Percentiles rank a stretch among this genome's conserved stretches.
phyloP scores from a whole-genome alignment of 2,113 vertebrate genomes.

The Clupea harengus region DNA sequence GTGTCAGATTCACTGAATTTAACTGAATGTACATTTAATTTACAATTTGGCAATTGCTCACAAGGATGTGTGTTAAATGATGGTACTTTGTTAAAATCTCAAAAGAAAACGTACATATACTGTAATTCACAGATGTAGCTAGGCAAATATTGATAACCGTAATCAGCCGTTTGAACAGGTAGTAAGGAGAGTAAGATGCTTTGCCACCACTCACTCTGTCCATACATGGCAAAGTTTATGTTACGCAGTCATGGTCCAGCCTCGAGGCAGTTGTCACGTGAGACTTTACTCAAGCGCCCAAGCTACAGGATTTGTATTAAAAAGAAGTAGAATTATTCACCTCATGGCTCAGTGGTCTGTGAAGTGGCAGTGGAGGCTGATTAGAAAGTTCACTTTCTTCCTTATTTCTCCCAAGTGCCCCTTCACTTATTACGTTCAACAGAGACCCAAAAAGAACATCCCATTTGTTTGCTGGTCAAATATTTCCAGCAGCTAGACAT shows the following conservation, averaged over 20 bases:
- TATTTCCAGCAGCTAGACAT: neutral
- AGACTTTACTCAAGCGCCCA: neutral
- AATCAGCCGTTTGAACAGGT: neutral
- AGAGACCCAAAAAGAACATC: neutral
- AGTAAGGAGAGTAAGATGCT: neutral
- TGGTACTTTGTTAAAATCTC: neutral
- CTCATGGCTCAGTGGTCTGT: neutral
- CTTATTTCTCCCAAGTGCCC: slow-evolving; percentile 1
- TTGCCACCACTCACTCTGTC: neutral
- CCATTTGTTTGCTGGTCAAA: neutral
- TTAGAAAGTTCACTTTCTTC: slow-evolving; percentile 28
- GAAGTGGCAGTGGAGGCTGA: slow-evolving; percentile 10
- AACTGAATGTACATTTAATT: neutral
- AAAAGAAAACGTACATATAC: neutral
- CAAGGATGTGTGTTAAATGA: neutral
- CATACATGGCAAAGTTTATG: neutral
- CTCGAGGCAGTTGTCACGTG: slow-evolving; percentile 10
- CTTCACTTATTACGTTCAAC: neutral
- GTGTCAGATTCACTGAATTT: neutral
- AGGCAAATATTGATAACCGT: neutral
- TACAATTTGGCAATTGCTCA: neutral
- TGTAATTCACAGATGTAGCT: neutral
- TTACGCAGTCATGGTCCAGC: neutral
- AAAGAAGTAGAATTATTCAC: slow-evolving; percentile 10
- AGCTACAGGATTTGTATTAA: slow-evolving; percentile 34